Base-by-base conservation (phyloP, 2,888 invertebrate species). In the Chloroclystis v-ata region DNA sequence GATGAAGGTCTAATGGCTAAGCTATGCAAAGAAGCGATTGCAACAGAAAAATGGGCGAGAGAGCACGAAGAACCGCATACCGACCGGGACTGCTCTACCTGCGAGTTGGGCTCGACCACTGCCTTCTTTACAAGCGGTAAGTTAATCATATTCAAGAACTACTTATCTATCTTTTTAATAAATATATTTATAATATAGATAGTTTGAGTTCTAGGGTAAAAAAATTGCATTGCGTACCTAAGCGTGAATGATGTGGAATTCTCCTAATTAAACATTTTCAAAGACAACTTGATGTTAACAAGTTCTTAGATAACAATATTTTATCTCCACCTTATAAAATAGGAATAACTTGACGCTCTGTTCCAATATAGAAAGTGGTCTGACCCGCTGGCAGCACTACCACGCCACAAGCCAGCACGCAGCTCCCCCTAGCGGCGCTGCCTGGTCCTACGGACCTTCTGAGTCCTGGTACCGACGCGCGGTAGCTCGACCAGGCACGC, bases 381-480 rank as follows among this genome's bases (percentile, higher is more conserved):
- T 87, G 14, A 80, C 78, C 4, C 78, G 86, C 0, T 86, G 86
- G 85, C 81, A 82, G 51, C 67, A 75, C 60, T 82, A 81, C 67
- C 76, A 76, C 61, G 78, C 78, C 28, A 76, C 76, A 1, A 75
- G 75, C 43, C 59, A 73, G 9, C 74, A 77, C 63, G 79, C 75
- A 1, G 56, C 61, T 0, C 80, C 82, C 0, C 80, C 82, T 0
- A 56, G 61, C 4, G 82, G 75, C 1, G 52, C 60, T 12, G 64
- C 60, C 61, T 85, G 86, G 86, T 32, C 83, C 24, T 67, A 65
- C 26, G 84, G 78, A 0, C 75, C 81, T 3, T 47, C 59, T 4
- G 85, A 85, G 65, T 52, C 78, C 12, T 85, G 77, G 77, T 86
- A 80, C 73, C 60, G 62, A 8, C 78, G 82, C 37, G 86, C 86